Base-by-base conservation (phyloP, 2,888 invertebrate genomes). In the Andrena trimmerana region DNA sequence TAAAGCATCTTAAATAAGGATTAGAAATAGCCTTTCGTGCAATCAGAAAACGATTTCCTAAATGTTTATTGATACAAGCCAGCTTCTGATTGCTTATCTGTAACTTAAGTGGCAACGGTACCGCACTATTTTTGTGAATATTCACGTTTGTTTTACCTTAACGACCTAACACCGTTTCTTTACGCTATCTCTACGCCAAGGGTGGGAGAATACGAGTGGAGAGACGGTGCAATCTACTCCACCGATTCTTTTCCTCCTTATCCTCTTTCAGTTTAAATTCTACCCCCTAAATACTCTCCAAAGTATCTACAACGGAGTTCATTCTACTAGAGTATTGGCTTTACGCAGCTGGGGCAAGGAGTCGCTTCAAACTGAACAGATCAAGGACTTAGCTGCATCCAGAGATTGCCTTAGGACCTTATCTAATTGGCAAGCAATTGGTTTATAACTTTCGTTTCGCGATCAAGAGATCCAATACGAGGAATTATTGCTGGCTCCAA, bases 141-240 rank as follows among this genome's bases (percentile, higher is more conserved):
- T 42, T 42, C 42, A 42, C 42, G 42, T 42, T 54, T 54, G 54
- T 54, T 54, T 54, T 54, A 54, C n/a, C 54, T 54, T 54, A 54
- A 54, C 24, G 20, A 54, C 54, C 24, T 20, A 8, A 24, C 20
- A 54, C 54, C 24, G 20, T 8, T 54, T 54, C 54, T n/a, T 54
- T 20, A 10, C 54, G n/a, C 54, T 24, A 24, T 54, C n/a, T 54
- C 8, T 7, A 2, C 54, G 8, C 20, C 20, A 2, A 54, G 54
- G 8, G 20, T n/a, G n/a, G 8, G 20, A 20, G 52, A 52, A 20
- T 20, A 20, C 20, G 54, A 54, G 20, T 54, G 42, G 42, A 42
- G 42, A 16, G 42, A 16, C 42, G 42, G 42, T 42, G 42, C 42
- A 54, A 54, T 54, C 54, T 20, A 20, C 54, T 54, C 1, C 54